Percentiles rank a stretch among this genome's conserved stretches.
Evolutionary conservation across 2,888 invertebrate species (phyloP).

Genomic region (Drosophila longiperda): DNA sequence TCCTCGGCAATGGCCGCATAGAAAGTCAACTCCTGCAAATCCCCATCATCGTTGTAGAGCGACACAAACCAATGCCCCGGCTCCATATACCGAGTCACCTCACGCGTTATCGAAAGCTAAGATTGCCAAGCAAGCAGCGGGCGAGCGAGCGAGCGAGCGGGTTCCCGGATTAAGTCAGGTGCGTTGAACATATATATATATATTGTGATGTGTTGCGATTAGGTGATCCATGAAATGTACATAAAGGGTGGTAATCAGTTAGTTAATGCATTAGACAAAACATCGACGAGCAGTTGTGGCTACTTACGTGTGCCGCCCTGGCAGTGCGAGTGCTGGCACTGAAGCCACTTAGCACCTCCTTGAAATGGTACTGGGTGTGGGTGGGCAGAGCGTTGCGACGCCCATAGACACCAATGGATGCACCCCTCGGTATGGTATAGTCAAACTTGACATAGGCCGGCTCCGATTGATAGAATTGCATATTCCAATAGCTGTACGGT

Average conservation of each 20-base stretch:
- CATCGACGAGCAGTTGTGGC: slow-evolving; percentile 28
- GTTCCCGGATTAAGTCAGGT: neutral
- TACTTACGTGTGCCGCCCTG: slow-evolving; percentile 94
- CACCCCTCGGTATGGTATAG: slow-evolving; percentile 95
- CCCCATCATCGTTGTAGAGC: slow-evolving; percentile 97
- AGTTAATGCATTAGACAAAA: slow-evolving; percentile 47
- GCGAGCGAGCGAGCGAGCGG: neutral
- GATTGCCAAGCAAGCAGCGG: slow-evolving; percentile 16
- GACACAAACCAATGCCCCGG: slow-evolving; percentile 98
- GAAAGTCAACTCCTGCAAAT: slow-evolving; percentile 94
- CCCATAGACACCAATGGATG: slow-evolving; percentile 97
- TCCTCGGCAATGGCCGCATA: slow-evolving; percentile 94
- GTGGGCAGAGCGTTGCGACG: slow-evolving; percentile 97
- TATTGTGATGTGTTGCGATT: slow-evolving; percentile 15
- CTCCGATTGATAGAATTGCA: slow-evolving; percentile 98
- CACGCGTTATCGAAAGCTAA: slow-evolving; percentile 92
- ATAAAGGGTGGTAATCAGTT: slow-evolving; percentile 52
- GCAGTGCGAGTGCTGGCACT: slow-evolving; percentile 94
- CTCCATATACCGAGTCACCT: slow-evolving; percentile 97
- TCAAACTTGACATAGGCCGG: slow-evolving; percentile 97
- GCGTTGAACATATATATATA: slow-evolving; percentile 6
- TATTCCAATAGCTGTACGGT: slow-evolving; percentile 98
- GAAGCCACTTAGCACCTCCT: slow-evolving; percentile 96
- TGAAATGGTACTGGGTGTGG: slow-evolving; percentile 97
- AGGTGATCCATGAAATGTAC: slow-evolving; percentile 52